A percentile compares a stretch with the other conserved stretches of the same genome.
These are phyloP conservation scores for Seriola aureovittata DNA, from an alignment of 2,113 vertebrate species.

Conservation along the genomic window DNA sequence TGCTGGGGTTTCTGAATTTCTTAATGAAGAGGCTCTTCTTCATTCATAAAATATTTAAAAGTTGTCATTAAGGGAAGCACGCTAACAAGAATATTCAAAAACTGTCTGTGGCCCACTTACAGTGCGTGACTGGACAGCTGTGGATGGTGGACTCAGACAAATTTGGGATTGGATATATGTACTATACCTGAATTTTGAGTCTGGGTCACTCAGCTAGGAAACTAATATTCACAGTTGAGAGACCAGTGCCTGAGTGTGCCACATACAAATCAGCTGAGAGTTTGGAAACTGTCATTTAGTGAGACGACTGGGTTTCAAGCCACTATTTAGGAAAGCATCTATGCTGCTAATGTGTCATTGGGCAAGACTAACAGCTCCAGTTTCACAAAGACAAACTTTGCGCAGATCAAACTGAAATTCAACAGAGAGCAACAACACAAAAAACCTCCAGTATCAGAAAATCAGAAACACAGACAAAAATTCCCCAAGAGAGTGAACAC, in stretches of 20 bases:
- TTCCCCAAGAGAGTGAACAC: no score
- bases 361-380: not conserved
- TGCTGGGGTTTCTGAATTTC: not conserved
- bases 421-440: not conserved
- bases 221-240: constrained; percentile 60
- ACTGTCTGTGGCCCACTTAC: constrained; percentile 34
- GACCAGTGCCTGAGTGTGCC: constrained; percentile 14
- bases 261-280: constrained; percentile 39
- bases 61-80: not conserved
- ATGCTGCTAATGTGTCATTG: not conserved
- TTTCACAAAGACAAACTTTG: not conserved
- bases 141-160: constrained; percentile 30
- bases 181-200: constrained; percentile 43
- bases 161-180: constrained; percentile 37
- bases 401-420: not conserved
- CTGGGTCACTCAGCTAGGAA: constrained; percentile 38
- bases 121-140: not conserved
- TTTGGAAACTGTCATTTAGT: not conserved
- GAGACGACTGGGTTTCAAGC: not conserved
- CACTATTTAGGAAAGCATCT: not conserved
- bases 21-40: not conserved
- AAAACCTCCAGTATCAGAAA: not conserved
- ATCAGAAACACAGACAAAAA: no score
- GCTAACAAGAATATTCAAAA: constrained; percentile 22
- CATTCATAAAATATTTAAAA: constrained; percentile 10